Evolutionary conservation across 2,797 vertebrate species (phyloP), one percentile per base, ranked within the genome.

Genomic region (Thunnus albacares): DNA sequence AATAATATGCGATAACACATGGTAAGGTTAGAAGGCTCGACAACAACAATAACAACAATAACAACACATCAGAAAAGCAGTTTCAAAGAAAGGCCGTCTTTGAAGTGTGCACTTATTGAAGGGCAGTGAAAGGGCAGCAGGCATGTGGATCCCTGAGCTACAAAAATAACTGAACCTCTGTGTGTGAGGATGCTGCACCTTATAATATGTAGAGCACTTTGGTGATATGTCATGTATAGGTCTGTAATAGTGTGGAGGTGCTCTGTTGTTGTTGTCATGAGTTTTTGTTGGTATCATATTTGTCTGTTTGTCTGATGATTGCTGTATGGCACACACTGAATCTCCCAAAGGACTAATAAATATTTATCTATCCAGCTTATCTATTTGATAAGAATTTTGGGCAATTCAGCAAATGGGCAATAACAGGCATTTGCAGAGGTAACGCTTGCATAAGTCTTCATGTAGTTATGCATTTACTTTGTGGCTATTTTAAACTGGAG

Each of bases 1-100:
- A 84, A 87, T 79, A 80, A 80, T 76, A 85, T 71, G 75, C 10
- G 58, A 83, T 71, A 83, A 75, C 75, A 56, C 80, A 52, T 56
- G 2, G 5, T 63, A 43, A 74, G 79, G 80, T 68, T 77, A 64
- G 67, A 56, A 76, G n/a, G 75, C 77, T 60, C 55, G 80, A 77
- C 72, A 81, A 53, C 20, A 84, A 75, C 41, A 79, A 49, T 45
- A 65, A 55, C 65, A 64, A 77, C n/a, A 82, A 58, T 70, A 79
- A 47, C 51, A 71, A 43, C 64, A 58, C 71, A 73, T 70, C 43
- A 74, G 55, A 75, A 59, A 68, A 66, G 55, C 11, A 20, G 0
- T 72, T 72, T 77, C 22, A 72, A 56, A 55, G 67, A 69, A 64
- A 77, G 35, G 71, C 20, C 43, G 11, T 77, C 30, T 85, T 77